phyloP scores from a whole-genome alignment of 2,797 vertebrate genomes.

The Notolabrus celidotus region DNA sequence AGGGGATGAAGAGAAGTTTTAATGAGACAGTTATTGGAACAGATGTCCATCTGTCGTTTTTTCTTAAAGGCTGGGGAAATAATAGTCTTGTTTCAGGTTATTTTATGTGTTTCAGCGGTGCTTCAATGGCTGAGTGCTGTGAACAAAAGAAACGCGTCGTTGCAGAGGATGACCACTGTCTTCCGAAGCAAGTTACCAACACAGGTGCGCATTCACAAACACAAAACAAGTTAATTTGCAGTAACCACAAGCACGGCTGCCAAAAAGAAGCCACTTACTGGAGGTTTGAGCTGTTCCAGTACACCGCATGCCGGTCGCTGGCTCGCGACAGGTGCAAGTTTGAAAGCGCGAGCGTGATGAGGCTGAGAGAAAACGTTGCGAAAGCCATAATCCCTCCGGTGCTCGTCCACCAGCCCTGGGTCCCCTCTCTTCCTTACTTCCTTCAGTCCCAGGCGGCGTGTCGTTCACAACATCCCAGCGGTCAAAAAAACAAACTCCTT shows the following conservation, averaged over 20 bases:
- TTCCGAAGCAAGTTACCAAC: conserved; percentile 43
- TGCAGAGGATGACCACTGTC: conserved; percentile 17
- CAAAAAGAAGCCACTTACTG: conserved; percentile 73
- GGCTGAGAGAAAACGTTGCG: conserved; percentile 78
- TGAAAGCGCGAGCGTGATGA: conserved; percentile 80
- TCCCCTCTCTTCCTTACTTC: conserved; percentile 41
- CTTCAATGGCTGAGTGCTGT: not conserved
- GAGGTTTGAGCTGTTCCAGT: conserved; percentile 86
- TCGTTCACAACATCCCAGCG: conserved; percentile 81
- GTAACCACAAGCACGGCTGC: not conserved
- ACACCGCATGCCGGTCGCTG: conserved; percentile 84
- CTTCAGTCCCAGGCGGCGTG: conserved; percentile 57
- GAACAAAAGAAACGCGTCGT: conserved; percentile 15
- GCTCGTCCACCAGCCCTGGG: conserved; percentile 56
- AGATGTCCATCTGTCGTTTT: not conserved
- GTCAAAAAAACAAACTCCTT: conserved; percentile 33
- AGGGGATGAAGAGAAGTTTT: not conserved
- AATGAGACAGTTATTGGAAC: not conserved
- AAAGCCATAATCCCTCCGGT: conserved; percentile 82
- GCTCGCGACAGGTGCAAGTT: conserved; percentile 78
- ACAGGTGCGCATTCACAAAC: conserved; percentile 52
- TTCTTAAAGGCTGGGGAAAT: not conserved
- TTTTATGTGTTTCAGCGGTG: not conserved
- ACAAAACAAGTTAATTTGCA: conserved; percentile 1
- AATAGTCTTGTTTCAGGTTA: not conserved